These are phyloP conservation scores for Schizotus pectinicornis DNA, from an alignment of 2,888 invertebrate species.

Conservation along the genomic window DNA sequence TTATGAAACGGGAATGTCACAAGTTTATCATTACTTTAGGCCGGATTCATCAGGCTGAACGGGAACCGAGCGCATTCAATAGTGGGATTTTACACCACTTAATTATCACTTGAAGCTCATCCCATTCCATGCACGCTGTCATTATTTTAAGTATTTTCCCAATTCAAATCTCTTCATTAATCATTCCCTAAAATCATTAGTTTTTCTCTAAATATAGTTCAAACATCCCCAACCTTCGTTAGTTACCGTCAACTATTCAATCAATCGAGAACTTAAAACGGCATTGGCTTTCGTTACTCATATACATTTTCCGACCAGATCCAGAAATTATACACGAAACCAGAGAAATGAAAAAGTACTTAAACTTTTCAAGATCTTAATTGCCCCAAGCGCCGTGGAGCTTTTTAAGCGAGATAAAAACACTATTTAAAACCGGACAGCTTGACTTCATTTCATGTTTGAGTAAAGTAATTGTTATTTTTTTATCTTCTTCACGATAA, in stretches of 20 bases:
- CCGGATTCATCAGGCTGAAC: no score
- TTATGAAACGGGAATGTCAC: no score
- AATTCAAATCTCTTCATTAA: constrained; percentile 26
- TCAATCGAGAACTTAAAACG: constrained; percentile 16
- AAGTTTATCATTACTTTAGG: no score
- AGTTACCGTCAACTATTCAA: no score
- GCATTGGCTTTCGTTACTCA: constrained; percentile 13
- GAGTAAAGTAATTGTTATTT: constrained; percentile 29
- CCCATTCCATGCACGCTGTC: constrained; percentile 24
- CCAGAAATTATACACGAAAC: constrained; percentile 26
- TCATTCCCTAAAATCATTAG: constrained; percentile 22
- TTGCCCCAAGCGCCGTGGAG: constrained; percentile 29
- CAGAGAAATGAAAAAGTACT: constrained; percentile 32
- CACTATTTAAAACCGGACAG: constrained; percentile 33
- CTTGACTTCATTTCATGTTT: constrained; percentile 31
- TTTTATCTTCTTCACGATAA: constrained; percentile 22
- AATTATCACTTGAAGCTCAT: constrained; percentile 26
- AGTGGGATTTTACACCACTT: constrained; percentile 21
- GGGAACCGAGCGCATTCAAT: constrained; percentile 15
- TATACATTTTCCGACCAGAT: constrained; percentile 5
- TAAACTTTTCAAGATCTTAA: constrained; percentile 37
- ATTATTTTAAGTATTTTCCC: constrained; percentile 26
- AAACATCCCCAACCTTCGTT: no score
- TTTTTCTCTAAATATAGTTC: constrained; percentile 15
- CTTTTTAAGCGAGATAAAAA: constrained; percentile 30